Base-by-base conservation (phyloP, 1,140 invertebrate genomes). In the Dryas iulia region DNA sequence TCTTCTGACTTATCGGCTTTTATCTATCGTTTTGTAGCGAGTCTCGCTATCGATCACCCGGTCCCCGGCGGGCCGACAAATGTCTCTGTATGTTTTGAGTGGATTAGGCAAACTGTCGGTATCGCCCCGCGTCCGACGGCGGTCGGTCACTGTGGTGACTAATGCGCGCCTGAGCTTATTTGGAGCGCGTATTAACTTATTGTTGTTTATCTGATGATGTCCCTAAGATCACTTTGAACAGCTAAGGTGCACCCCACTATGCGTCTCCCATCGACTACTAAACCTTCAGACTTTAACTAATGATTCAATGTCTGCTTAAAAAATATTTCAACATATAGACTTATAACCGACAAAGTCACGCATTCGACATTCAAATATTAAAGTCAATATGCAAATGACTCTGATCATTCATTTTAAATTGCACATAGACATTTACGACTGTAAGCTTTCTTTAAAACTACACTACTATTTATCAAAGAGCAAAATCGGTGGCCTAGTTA, bases 21-120 rank as follows among this genome's bases (percentile, higher is more conserved):
- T 91, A 91, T 91, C 89, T 91, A 90, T 88, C 87, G 86, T 89
- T 91, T 91, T 89, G 87, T 89, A 82, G 86, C 85, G 83, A 85
- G 84, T 87, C 79, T 83, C 86, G 78, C 80, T 87, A 91, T 91
- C 89, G 86, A 91, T 91, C 89, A 91, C 81, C 64, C 77, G 85
- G 76, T 80, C 74, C 83, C 82, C 70, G 84, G 71, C 83, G 81
- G 81, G 73, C 83, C 85, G 84, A 90, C 86, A 87, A 90, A 91
- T 91, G 87, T 90, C 89, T 86, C 86, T 78, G 84, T 84, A 86
- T 83, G 86, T 89, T 89, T 89, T 89, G 85, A 87, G 83, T 89
- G 87, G 87, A 91, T 91, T 91, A 89, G 85, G 77, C 82, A 77
- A 83, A 84, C 78, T 77, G 82, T 82, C 83, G 77, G 81, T 83